These are phyloP conservation scores for Spheniscus humboldti DNA, from an alignment of 2,797 vertebrate species.

Conservation along the genomic window DNA sequence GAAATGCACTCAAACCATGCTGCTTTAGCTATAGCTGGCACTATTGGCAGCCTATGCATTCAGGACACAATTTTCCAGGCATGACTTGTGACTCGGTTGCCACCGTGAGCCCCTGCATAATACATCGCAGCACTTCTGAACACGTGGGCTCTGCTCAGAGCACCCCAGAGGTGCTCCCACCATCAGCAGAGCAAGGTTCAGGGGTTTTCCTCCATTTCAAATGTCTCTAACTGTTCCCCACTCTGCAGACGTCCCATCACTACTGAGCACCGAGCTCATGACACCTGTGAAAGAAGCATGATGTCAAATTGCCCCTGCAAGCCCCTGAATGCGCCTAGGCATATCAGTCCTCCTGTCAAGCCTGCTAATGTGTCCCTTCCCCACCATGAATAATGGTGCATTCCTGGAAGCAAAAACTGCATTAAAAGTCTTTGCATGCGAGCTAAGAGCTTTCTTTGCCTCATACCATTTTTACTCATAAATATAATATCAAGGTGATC, in stretches of 20 bases:
- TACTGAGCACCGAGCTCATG: fast-evolving
- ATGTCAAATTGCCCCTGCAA: background rate
- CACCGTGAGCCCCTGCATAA: background rate
- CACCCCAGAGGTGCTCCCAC: background rate
- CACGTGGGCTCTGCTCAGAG: background rate
- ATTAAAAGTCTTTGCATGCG: constrained; percentile 5
- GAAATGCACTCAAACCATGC: background rate
- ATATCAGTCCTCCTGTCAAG: background rate
- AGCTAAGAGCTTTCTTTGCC: constrained; percentile 39
- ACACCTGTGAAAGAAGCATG: background rate
- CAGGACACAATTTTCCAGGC: background rate
- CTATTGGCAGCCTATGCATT: background rate
- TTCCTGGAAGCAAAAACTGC: constrained; percentile 47
- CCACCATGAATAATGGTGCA: background rate
- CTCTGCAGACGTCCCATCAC: background rate
- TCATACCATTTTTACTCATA: constrained; percentile 55
- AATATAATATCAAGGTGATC: constrained; percentile 63
- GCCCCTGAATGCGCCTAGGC: background rate
- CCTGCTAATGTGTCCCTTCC: constrained; percentile 4
- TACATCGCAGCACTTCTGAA: background rate
- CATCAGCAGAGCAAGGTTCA: background rate
- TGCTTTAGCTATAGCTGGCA: background rate
- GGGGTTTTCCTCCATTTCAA: background rate
- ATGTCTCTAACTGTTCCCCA: background rate
- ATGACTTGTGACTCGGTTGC: background rate